A percentile compares a stretch with the other conserved stretches of the same genome.
Conservation (phyloP, 2,113 vertebrate species). For the Cyanoramphus novaezelandiae region DNA sequence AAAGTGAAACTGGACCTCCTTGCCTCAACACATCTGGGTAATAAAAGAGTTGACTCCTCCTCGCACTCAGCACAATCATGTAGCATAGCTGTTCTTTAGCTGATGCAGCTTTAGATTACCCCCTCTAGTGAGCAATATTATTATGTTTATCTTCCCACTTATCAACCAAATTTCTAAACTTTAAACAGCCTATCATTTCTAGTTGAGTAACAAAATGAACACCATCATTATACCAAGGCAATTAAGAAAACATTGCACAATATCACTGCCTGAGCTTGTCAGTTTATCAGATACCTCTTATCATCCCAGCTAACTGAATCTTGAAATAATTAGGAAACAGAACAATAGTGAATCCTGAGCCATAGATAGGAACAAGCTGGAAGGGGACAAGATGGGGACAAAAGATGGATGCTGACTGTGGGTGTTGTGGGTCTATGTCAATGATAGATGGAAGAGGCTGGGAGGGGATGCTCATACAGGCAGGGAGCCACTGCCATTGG, state of each 20-base stretch:
- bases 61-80: not conserved
- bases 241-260: slow-evolving; percentile 18
- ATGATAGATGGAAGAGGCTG: not conserved
- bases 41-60: not conserved
- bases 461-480: not conserved
- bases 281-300: not conserved
- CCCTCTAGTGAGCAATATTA: not conserved
- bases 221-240: not conserved
- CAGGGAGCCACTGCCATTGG: not conserved
- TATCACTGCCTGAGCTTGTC: not conserved
- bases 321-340: not conserved
- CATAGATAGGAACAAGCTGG: not conserved
- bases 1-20: not conserved
- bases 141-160: slow-evolving; percentile 10
- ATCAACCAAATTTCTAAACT: slow-evolving; percentile 25
- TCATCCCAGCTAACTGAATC: not conserved
- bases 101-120: not conserved
- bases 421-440: not conserved
- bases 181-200: not conserved
- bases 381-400: not conserved
- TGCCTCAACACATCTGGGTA: not conserved
- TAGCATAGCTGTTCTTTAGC: not conserved
- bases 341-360: not conserved
- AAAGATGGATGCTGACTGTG: not conserved
- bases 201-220: slow-evolving; percentile 37